phyloP scores from a whole-genome alignment of 64 coral and sea anemone genomes.

The Montipora capricornis region DNA sequence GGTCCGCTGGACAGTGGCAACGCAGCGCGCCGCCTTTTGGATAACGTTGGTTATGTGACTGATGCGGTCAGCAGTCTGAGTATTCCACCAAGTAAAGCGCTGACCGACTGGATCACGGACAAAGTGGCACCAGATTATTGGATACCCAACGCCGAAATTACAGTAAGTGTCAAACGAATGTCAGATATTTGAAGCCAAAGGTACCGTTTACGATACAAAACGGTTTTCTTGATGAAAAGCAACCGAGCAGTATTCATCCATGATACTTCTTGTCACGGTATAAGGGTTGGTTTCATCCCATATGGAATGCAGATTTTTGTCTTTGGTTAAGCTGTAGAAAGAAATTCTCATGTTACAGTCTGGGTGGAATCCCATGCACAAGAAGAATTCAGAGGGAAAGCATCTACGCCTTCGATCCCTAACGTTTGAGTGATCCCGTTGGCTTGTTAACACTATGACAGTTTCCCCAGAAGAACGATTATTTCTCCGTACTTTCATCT shows the following conservation, averaged over 20 bases:
- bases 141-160: conserved; percentile 90
- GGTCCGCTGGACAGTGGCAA: conserved; percentile 74
- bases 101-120: conserved; percentile 92
- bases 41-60: conserved; percentile 83
- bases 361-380: no score
- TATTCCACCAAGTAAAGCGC: conserved; percentile 69
- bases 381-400: no score
- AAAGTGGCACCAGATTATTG: conserved; percentile 94
- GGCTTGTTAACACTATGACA: no score
- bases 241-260: background rate
- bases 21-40: conserved; percentile 88
- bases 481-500: background rate
- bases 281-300: no score
- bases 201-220: no score
- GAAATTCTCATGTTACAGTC: no score
- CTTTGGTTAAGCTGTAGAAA: background rate
- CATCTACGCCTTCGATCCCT: no score
- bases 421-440: no score
- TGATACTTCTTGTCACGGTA: no score
- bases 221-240: background rate
- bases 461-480: no score
- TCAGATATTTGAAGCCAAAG: no score
- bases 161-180: conserved; percentile 30
- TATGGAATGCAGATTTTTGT: background rate
- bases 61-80: conserved; percentile 78